A percentile compares a stretch with the other conserved stretches of the same genome.
Conservation (phyloP, 2,888 invertebrate genomes). For the Leucophenga maculata region DNA sequence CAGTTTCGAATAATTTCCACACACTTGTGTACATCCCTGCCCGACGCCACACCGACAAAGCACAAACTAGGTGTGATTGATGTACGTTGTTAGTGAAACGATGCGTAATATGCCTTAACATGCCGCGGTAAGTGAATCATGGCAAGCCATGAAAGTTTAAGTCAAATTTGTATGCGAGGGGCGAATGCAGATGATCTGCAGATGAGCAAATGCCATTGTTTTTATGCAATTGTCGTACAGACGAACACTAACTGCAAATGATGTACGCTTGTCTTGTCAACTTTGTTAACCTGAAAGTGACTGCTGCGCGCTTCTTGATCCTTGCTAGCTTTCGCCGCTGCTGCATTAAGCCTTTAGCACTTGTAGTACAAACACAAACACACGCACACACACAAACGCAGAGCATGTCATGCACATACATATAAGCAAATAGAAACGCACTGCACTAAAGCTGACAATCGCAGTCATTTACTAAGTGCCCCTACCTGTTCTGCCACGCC, state of each 20-base stretch:
- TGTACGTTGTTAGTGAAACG: constrained; percentile 36
- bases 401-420: not conserved
- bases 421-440: not conserved
- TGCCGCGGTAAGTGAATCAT: not conserved
- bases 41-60: no score
- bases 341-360: constrained; percentile 9
- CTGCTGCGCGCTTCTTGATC: not conserved
- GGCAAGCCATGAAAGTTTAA: no score
- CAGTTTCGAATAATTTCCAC: no score
- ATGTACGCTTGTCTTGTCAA: constrained; percentile 35
- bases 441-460: constrained; percentile 9
- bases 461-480: constrained; percentile 11
- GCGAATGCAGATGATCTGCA: no score
- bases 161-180: no score
- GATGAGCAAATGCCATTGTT: constrained; percentile 23
- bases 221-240: constrained; percentile 47
- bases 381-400: not conserved
- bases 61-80: constrained; percentile 43
- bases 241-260: constrained; percentile 55
- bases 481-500: not conserved
- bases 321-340: not conserved
- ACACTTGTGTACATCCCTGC: no score
- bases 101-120: constrained; percentile 14
- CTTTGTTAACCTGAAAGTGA: not conserved
- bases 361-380: not conserved